phyloP scores from a whole-genome alignment of 2,113 vertebrate genomes.

The Barbus barbus region DNA sequence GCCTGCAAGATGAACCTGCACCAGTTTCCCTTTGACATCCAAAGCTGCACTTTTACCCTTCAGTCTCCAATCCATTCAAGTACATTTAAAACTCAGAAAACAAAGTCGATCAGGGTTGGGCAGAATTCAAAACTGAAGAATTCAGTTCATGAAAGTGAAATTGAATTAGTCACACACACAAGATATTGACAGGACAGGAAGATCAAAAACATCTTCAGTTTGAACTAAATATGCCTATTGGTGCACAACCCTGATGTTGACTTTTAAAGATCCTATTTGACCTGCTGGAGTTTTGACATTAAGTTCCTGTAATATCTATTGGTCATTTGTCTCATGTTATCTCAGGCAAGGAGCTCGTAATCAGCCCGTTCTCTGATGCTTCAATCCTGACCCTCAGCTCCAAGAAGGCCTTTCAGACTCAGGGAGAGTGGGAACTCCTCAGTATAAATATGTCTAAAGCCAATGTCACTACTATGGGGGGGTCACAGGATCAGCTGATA shows the following conservation, averaged over 20 bases:
- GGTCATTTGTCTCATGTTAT: too few species aligned
- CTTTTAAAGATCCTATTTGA: too few species aligned
- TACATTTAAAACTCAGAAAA: background rate
- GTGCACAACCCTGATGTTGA: too few species aligned
- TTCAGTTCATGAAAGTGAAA: background rate
- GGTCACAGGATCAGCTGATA: background rate
- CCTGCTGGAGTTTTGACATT: background rate
- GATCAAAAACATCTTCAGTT: background rate
- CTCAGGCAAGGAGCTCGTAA: background rate
- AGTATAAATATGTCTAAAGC: constrained; percentile 12
- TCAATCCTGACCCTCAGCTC: background rate
- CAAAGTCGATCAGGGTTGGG: background rate
- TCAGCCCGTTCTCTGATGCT: background rate
- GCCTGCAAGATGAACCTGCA: constrained; percentile 46
- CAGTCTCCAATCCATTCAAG: background rate
- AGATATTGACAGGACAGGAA: background rate
- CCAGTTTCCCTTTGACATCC: constrained; percentile 46
- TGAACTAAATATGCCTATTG: background rate
- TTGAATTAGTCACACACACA: background rate
- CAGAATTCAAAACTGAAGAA: background rate
- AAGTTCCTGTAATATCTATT: background rate
- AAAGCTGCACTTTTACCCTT: constrained; percentile 40
- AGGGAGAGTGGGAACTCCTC: constrained; percentile 45
- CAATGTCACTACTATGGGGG: rapidly evolving
- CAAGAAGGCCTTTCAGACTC: constrained; percentile 21